A percentile compares a stretch with the other conserved stretches of the same genome.
Conservation (phyloP, 2,797 vertebrate genomes). For the Parotocinclus haroldoi region DNA sequence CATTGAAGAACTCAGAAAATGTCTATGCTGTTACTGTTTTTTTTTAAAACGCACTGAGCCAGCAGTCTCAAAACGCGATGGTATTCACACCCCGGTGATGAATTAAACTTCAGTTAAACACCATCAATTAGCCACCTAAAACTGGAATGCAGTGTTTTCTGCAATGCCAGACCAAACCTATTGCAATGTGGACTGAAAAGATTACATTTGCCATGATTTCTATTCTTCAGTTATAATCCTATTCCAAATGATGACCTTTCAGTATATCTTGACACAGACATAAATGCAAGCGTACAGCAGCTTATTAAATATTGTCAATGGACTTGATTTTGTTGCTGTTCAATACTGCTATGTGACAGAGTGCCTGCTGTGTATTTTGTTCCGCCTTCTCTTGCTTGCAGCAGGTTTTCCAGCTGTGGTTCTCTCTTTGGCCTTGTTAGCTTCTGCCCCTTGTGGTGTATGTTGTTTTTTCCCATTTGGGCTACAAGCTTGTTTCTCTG, state of each 20-base stretch:
- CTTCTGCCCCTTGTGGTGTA: too few species aligned
- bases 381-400: not conserved
- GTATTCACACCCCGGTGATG: constrained; percentile 40
- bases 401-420: too few species aligned
- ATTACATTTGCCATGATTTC: too few species aligned
- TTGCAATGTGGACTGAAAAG: not conserved
- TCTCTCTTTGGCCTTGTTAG: too few species aligned
- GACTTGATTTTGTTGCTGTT: not conserved
- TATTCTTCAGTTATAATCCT: too few species aligned
- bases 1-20: constrained; percentile 48
- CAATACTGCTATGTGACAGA: constrained; percentile 9
- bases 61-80: constrained; percentile 56
- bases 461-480: too few species aligned
- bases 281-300: not conserved
- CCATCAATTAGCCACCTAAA: constrained; percentile 21
- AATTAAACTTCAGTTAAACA: constrained; percentile 42
- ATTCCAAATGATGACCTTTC: not conserved
- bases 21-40: constrained; percentile 44
- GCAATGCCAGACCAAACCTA: not conserved
- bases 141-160: not conserved
- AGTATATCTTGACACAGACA: not conserved
- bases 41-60: constrained; percentile 38
- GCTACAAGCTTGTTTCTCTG: too few species aligned
- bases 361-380: not conserved
- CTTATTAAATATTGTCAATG: not conserved